A percentile compares a stretch with the other conserved stretches of the same genome.
These are phyloP conservation scores for Clarias fuscus DNA, from an alignment of 2,797 vertebrate genomes.

Conservation along the genomic window DNA sequence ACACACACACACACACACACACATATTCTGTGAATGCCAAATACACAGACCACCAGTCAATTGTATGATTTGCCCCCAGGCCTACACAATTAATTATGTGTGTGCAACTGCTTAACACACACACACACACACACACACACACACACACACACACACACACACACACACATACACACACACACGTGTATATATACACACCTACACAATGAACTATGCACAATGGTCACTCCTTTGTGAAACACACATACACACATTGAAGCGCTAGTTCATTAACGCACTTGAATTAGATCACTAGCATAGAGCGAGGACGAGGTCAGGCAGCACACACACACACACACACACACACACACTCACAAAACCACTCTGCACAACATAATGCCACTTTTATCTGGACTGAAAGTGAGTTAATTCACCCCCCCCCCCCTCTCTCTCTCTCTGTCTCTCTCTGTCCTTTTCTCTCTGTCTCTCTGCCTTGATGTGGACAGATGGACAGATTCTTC, in stretches of 20 bases:
- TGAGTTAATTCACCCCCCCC: conserved; percentile 86
- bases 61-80: conserved; percentile 29
- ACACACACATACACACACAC: conserved; percentile 19
- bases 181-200: not conserved
- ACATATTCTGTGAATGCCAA: not conserved
- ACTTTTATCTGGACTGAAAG: conserved; percentile 87
- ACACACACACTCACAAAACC: conserved; percentile 26
- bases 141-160: conserved; percentile 25
- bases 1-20: not conserved
- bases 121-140: too few species aligned
- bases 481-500: conserved; percentile 27
- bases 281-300: conserved; percentile 39
- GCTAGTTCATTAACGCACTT: conserved; percentile 32
- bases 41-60: conserved; percentile 22
- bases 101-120: not conserved
- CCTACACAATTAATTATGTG: conserved; percentile 23
- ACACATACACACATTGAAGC: not conserved
- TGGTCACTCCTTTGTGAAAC: conserved; percentile 4
- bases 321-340: conserved; percentile 20
- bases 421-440: conserved; percentile 33
- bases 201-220: conserved; percentile 11
- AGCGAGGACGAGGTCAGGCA: conserved; percentile 10
- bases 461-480: conserved; percentile 44
- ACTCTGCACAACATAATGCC: conserved; percentile 77
- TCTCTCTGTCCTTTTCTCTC: conserved; percentile 1